Conservation (phyloP, 2,797 vertebrate genomes). For the Holocentrus rufus region DNA sequence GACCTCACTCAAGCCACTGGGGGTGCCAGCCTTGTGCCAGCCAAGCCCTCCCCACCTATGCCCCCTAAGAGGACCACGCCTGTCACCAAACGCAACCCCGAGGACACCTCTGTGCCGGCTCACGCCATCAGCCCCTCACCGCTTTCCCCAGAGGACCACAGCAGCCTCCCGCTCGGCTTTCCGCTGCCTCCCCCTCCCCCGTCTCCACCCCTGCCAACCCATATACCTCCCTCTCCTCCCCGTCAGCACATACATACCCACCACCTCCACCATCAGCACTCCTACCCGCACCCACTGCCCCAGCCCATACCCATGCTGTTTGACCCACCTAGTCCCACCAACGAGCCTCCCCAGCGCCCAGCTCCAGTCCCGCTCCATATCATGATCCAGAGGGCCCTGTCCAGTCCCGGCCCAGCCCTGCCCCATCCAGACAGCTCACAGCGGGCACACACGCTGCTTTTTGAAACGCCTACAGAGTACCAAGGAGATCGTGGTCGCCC, state of each 20-base stretch:
- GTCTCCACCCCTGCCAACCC: slow-evolving; percentile 85
- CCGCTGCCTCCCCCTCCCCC: slow-evolving; percentile 77
- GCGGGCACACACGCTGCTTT: slow-evolving; percentile 91
- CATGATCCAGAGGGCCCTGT: slow-evolving; percentile 95
- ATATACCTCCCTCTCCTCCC: slow-evolving; percentile 85
- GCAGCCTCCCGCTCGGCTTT: slow-evolving; percentile 81
- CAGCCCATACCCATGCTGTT: slow-evolving; percentile 79
- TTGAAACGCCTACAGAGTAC: slow-evolving; percentile 86
- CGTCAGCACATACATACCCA: slow-evolving; percentile 73
- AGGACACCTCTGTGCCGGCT: slow-evolving; percentile 72
- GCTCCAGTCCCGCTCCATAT: slow-evolving; percentile 92
- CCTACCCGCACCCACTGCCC: slow-evolving; percentile 81
- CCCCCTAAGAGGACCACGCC: slow-evolving; percentile 92
- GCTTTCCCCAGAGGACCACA: slow-evolving; percentile 74
- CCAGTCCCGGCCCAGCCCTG: slow-evolving; percentile 88
- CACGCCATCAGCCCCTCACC: slow-evolving; percentile 67
- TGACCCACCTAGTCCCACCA: slow-evolving; percentile 80
- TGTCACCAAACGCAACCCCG: slow-evolving; percentile 76
- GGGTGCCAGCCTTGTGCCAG: slow-evolving; percentile 77
- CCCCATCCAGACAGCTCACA: slow-evolving; percentile 89
- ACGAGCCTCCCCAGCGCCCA: slow-evolving; percentile 79
- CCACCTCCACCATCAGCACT: slow-evolving; percentile 83
- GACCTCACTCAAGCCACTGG: slow-evolving; percentile 88
- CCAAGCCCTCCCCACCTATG: slow-evolving; percentile 94
- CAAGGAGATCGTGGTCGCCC: slow-evolving; percentile 87